Evolutionary conservation across 2,888 invertebrate species (phyloP).

Genomic region (Cephus runcator): DNA sequence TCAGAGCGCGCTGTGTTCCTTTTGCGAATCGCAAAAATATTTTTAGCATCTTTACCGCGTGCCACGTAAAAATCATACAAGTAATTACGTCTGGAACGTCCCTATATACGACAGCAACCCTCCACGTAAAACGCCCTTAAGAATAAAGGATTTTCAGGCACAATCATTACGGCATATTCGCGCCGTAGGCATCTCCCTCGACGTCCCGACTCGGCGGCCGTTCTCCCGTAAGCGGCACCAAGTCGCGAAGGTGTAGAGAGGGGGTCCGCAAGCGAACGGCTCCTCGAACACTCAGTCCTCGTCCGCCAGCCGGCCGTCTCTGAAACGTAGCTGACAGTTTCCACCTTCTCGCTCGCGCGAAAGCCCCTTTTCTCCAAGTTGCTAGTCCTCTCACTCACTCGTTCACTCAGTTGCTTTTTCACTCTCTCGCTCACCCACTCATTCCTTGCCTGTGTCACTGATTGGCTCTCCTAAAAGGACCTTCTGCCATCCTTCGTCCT

Average conservation of each 20-base stretch:
- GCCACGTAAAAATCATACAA: background rate
- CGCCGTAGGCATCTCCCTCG: slow-evolving; percentile 14
- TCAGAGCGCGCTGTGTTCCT: background rate
- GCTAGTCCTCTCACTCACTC: background rate
- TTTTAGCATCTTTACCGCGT: background rate
- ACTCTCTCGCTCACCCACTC: background rate
- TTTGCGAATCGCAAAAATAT: background rate
- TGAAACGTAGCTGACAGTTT: slow-evolving; percentile 1
- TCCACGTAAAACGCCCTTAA: background rate
- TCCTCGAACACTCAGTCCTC: slow-evolving; percentile 57
- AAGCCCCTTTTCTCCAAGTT: slow-evolving; percentile 26
- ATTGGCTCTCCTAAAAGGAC: background rate
- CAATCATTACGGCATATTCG: background rate
- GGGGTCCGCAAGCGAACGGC: slow-evolving; percentile 58
- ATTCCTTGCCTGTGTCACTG: no score
- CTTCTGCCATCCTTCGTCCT: background rate
- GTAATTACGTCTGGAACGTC: background rate
- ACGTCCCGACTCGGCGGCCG: slow-evolving; percentile 70
- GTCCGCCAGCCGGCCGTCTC: slow-evolving; percentile 56
- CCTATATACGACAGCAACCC: background rate
- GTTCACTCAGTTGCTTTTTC: background rate
- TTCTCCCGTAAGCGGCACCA: slow-evolving; percentile 66
- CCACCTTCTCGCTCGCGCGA: slow-evolving; percentile 9
- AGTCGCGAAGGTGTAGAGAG: slow-evolving; percentile 41
- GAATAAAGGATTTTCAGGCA: background rate